Evolutionary conservation across 2,797 vertebrate genomes (phyloP).

Genomic region (Typhlichthys eigenmanni): DNA sequence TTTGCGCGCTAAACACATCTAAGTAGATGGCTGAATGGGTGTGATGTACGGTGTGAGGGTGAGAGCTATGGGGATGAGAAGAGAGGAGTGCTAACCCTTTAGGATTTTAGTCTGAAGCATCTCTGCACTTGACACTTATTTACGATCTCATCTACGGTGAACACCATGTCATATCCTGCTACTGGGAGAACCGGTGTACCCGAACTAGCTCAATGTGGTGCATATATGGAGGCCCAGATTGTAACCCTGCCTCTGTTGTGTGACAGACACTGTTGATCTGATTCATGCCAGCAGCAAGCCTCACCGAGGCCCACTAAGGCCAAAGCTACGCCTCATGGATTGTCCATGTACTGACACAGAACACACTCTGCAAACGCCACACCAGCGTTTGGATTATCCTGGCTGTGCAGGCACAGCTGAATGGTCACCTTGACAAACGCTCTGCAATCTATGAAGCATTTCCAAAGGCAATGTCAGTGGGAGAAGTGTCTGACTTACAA

Average conservation of each 20-base stretch:
- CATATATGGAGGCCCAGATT: too few species aligned
- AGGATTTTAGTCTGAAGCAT: background rate
- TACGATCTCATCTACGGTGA: background rate
- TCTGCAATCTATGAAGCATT: conserved; percentile 11
- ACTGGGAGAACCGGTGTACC: too few species aligned
- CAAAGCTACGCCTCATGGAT: conserved; percentile 47
- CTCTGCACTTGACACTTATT: background rate
- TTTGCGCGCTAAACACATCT: too few species aligned
- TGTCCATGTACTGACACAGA: conserved; percentile 48
- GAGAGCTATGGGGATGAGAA: too few species aligned
- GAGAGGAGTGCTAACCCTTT: too few species aligned
- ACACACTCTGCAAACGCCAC: conserved; percentile 29
- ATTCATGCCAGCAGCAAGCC: conserved; percentile 36
- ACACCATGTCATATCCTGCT: too few species aligned
- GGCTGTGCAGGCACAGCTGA: conserved; percentile 28
- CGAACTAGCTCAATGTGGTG: too few species aligned
- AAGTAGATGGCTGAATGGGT: too few species aligned
- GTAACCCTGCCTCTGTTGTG: background rate
- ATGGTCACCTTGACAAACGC: conserved; percentile 35
- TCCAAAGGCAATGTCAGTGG: conserved; percentile 4
- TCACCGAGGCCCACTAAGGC: conserved; percentile 14
- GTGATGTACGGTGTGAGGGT: too few species aligned
- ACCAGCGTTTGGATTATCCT: conserved; percentile 37
- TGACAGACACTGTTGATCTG: conserved; percentile 51
- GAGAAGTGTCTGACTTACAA: conserved; percentile 45